Evolutionary conservation across 1,140 invertebrate species (phyloP), one percentile per base, ranked within the genome.

Genomic region (Sminthurinus signatus): DNA sequence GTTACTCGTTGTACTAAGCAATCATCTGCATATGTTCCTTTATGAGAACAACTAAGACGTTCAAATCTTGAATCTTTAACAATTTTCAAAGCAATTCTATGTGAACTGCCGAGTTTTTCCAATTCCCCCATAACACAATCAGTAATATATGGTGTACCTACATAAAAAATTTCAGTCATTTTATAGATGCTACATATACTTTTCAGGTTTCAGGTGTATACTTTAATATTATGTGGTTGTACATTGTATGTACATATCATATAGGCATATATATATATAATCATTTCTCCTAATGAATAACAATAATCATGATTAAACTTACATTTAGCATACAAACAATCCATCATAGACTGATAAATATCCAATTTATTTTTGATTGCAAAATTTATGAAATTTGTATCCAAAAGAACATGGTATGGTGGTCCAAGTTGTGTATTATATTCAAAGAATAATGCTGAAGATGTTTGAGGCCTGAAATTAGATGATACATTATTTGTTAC

Each of bases 301-400:
- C n/a, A n/a, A n/a, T n/a, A n/a, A n/a, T n/a, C n/a, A n/a, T n/a
- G n/a, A n/a, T 17, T 32, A 28, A 29, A 25, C 48, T 78, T 76
- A 84, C 96, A 97, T 80, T 98, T 99, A 14, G 96, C 96, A 79
- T 97, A 98, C 1, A 99, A 79, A 77, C 96, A 99, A 73, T 98
- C 93, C 94, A 98, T 98, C 92, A 99, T 96, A 70, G 89, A 91
- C 75, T 96, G 86, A 55, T 97, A 84, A 51, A 99, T 88, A 75
- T 99, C 97, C 59, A 99, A 78, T 81, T 98, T 98, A 75, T 97
- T 96, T 80, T 97, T 96, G 31, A 99, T 95, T 0, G 96, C 94
- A 76, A 99, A 98, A 75, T 99, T 99, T 2, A 99, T 87, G 74
- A 99, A 99, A 80, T 99, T 99, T 1, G 97, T 99, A 77, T 99